These are phyloP conservation scores for Osmerus eperlanus DNA, from an alignment of 2,113 vertebrate species.

Conservation along the genomic window DNA sequence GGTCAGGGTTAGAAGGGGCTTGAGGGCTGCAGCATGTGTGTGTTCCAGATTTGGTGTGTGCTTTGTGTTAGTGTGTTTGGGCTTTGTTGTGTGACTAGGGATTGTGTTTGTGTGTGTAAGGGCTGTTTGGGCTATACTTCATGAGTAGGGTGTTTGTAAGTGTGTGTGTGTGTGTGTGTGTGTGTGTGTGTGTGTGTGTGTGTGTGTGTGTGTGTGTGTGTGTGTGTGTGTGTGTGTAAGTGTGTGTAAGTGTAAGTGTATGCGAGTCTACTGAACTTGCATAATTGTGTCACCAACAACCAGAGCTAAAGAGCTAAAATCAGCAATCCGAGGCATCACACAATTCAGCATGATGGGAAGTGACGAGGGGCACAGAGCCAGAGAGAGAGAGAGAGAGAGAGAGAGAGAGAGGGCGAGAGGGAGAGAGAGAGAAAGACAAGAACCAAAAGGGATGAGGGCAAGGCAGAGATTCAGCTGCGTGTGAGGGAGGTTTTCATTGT, in stretches of 20 bases:
- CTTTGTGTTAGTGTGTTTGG: slow-evolving; percentile 22
- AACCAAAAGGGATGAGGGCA: slow-evolving; percentile 62
- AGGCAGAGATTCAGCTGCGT: too few relatives aligned
- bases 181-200: slow-evolving; percentile 14
- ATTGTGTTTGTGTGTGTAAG: slow-evolving; percentile 1
- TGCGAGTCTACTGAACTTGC: slow-evolving; percentile 13
- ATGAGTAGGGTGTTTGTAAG: slow-evolving; percentile 10
- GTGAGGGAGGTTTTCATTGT: neutral
- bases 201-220: slow-evolving; percentile 21
- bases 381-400: slow-evolving; percentile 25
- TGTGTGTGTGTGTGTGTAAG: slow-evolving; percentile 15
- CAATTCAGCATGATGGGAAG: neutral
- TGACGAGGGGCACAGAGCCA: slow-evolving; percentile 12
- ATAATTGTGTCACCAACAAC: slow-evolving; percentile 27
- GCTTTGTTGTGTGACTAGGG: slow-evolving; percentile 9
- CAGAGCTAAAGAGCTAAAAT: slow-evolving; percentile 14
- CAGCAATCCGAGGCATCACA: neutral
- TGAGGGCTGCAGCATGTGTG: slow-evolving; percentile 27
- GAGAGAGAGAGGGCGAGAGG: neutral
- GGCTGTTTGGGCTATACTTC: neutral
- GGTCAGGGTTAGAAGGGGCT: slow-evolving; percentile 46
- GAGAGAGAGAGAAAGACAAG: slow-evolving; percentile 21
- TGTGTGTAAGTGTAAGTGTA: slow-evolving; percentile 7
- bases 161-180: too few relatives aligned
- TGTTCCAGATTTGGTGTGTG: neutral